These are phyloP conservation scores for Drosophila quinaria DNA, from an alignment of 2,888 invertebrate species.

Conservation along the genomic window DNA sequence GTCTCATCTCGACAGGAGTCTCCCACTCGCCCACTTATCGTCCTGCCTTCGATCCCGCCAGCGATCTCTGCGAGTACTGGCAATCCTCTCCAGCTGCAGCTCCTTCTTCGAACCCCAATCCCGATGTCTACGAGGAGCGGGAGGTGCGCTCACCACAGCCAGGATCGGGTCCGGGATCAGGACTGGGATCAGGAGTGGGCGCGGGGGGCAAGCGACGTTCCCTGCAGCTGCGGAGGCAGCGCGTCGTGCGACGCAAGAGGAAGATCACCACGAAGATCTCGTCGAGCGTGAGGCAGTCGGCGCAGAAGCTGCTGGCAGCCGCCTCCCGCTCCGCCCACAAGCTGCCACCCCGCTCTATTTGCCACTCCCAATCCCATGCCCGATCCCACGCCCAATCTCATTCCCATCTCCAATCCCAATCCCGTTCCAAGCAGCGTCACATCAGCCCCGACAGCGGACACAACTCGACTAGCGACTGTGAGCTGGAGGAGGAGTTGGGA, in stretches of 20 bases:
- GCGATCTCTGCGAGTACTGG: conserved; percentile 85
- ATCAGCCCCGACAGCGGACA: conserved; percentile 85
- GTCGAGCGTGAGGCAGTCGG: conserved; percentile 77
- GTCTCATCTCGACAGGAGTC: conserved; percentile 58
- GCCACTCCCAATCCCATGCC: background rate
- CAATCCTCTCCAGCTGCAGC: conserved; percentile 43
- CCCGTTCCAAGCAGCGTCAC: conserved; percentile 46
- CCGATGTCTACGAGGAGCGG: conserved; percentile 75
- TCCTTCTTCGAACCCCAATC: background rate
- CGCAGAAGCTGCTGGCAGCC: conserved; percentile 73
- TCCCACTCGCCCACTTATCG: conserved; percentile 84
- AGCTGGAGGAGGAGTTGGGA: conserved; percentile 38
- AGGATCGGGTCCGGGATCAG: no score
- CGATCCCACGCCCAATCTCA: background rate
- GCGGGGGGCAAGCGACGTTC: conserved; percentile 28
- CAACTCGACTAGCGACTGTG: conserved; percentile 82
- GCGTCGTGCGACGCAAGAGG: conserved; percentile 83
- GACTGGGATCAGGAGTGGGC: background rate
- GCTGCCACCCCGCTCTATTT: conserved; percentile 10
- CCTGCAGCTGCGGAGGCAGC: conserved; percentile 79
- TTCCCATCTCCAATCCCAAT: background rate
- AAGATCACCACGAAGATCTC: conserved; percentile 72
- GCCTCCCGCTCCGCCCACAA: conserved; percentile 51
- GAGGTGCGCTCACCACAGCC: conserved; percentile 80
- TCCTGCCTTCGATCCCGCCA: conserved; percentile 85